Evolutionary conservation across 2,113 vertebrate genomes (phyloP).

Genomic region (Bagarius yarrelli): DNA sequence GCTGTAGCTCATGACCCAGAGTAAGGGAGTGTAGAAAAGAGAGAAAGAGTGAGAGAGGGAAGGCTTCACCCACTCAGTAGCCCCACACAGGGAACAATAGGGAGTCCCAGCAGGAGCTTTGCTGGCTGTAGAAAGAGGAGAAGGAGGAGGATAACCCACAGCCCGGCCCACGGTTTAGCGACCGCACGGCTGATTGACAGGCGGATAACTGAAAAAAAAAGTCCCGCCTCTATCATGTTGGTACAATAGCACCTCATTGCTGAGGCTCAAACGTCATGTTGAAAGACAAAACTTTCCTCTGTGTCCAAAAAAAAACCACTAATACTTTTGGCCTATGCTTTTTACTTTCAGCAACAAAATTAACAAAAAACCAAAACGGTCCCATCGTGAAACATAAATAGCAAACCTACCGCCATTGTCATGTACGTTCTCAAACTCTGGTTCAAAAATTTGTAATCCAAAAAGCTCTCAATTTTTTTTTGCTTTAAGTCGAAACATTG

Average conservation of each 20-base stretch:
- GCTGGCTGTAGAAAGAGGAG: constrained; percentile 57
- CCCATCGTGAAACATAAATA: too few relatives aligned
- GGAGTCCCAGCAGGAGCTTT: constrained; percentile 62
- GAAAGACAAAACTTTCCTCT: too few relatives aligned
- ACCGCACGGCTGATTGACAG: constrained; percentile 40
- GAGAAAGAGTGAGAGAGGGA: constrained; percentile 34
- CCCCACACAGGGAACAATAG: constrained; percentile 71
- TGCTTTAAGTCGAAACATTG: not conserved
- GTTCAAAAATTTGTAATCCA: too few relatives aligned
- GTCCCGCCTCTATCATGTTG: not conserved
- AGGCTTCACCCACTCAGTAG: constrained; percentile 64
- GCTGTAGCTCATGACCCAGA: constrained; percentile 54
- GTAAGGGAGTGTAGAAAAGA: constrained; percentile 69
- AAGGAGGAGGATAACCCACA: not conserved
- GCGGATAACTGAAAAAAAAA: constrained; percentile 52
- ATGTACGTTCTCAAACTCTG: too few relatives aligned
- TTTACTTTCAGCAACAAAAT: too few relatives aligned
- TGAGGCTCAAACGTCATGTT: not conserved
- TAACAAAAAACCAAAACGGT: too few relatives aligned
- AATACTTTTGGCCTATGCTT: too few relatives aligned
- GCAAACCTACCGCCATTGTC: too few relatives aligned
- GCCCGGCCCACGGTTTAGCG: not conserved
- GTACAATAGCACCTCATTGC: not conserved
- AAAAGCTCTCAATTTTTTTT: not conserved
- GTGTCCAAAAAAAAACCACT: too few relatives aligned